A percentile compares a stretch with the other conserved stretches of the same genome.
Conservation (phyloP, 2,797 vertebrate species). For the Cyclopterus lumpus region DNA sequence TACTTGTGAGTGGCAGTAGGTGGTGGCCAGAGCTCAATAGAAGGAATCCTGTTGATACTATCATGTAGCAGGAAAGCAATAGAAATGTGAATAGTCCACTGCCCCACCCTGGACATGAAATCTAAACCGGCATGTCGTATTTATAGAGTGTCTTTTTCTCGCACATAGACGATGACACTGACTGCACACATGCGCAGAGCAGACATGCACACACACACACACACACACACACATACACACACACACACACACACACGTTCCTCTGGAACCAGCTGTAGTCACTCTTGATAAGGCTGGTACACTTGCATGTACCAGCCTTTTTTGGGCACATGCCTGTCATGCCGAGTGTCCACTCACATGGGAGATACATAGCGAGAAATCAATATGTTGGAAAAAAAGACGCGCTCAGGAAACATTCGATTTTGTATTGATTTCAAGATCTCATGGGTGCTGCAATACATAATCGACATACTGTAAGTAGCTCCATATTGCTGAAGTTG, state of each 20-base stretch:
- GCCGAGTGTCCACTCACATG: constrained; percentile 50
- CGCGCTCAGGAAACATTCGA: neutral
- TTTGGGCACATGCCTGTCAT: constrained; percentile 81
- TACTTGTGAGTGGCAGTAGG: neutral
- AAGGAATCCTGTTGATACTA: constrained; percentile 12
- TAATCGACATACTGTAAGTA: constrained; percentile 21
- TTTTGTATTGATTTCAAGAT: constrained; percentile 51
- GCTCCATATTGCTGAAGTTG: constrained; percentile 19
- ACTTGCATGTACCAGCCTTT: constrained; percentile 74
- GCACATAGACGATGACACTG: constrained; percentile 73
- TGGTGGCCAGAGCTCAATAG: neutral
- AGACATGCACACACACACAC: constrained; percentile 18
- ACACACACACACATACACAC: constrained; percentile 26
- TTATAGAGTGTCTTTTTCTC: constrained; percentile 79
- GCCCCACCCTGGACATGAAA: constrained; percentile 77
- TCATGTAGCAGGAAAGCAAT: constrained; percentile 25
- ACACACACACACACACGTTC: constrained; percentile 33
- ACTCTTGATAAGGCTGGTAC: too few relatives aligned
- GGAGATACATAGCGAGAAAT: constrained; percentile 46
- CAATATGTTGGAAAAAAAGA: constrained; percentile 22
- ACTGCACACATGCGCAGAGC: constrained; percentile 54
- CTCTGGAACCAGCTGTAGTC: constrained; percentile 67
- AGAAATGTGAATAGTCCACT: constrained; percentile 69
- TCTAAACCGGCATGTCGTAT: constrained; percentile 74
- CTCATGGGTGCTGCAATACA: constrained; percentile 14